A percentile compares a stretch with the other conserved stretches of the same genome.
Evolutionary conservation across 1,140 invertebrate species (phyloP).

Genomic region (Pteromalus puparum): DNA sequence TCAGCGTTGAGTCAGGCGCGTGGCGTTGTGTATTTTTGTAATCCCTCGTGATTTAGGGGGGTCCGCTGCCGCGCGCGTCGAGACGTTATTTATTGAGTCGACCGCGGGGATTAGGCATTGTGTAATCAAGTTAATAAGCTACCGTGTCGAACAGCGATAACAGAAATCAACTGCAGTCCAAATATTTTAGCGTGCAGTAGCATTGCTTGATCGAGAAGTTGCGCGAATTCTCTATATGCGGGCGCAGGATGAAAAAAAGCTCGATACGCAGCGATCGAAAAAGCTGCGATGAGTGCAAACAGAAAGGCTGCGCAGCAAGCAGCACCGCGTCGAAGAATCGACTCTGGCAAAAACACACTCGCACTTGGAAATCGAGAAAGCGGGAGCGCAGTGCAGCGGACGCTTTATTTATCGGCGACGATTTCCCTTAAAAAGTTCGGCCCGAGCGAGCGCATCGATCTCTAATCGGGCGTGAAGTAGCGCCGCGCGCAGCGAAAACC

Average conservation of each 20-base stretch:
- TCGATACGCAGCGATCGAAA: too few species aligned
- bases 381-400: background rate
- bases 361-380: slow-evolving; percentile 22
- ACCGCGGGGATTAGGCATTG: background rate
- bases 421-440: slow-evolving; percentile 34
- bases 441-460: slow-evolving; percentile 38
- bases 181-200: too few species aligned
- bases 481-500: slow-evolving; percentile 14
- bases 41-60: slow-evolving; percentile 19
- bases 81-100: background rate
- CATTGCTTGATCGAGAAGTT: too few species aligned
- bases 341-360: background rate
- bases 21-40: background rate
- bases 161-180: too few species aligned
- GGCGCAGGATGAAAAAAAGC: too few species aligned
- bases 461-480: slow-evolving; percentile 46
- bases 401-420: slow-evolving; percentile 44
- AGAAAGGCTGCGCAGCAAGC: too few species aligned
- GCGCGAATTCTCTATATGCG: too few species aligned
- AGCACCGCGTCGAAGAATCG: too few species aligned
- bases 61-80: background rate
- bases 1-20: background rate
- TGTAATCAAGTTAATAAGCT: background rate
- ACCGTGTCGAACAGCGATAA: too few species aligned
- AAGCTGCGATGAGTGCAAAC: too few species aligned